These are phyloP conservation scores for Pangasius krempfi DNA, from an alignment of 2,797 vertebrate species.

Conservation along the genomic window DNA sequence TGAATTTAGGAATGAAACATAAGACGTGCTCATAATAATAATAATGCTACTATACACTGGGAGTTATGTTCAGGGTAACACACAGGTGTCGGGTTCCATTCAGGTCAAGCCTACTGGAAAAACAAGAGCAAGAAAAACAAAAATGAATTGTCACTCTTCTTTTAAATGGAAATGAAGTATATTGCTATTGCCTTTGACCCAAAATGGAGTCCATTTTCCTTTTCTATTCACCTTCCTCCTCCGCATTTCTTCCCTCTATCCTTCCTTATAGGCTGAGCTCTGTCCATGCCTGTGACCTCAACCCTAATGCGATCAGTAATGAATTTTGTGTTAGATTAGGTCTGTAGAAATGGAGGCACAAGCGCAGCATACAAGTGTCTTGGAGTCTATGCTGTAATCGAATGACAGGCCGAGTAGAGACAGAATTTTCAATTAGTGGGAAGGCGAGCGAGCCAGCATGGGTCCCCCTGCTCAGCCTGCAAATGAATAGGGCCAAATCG, in stretches of 20 bases:
- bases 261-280: slow-evolving; percentile 78
- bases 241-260: slow-evolving; percentile 31
- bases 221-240: slow-evolving; percentile 32
- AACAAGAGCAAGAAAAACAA: neutral
- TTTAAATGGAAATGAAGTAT: slow-evolving; percentile 14
- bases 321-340: slow-evolving; percentile 93
- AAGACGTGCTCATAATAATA: neutral
- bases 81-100: neutral
- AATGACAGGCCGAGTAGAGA: slow-evolving; percentile 92
- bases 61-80: neutral
- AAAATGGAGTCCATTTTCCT: neutral
- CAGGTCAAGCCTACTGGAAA: too few species aligned
- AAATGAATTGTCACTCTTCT: neutral
- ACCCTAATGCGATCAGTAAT: slow-evolving; percentile 91
- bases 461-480: slow-evolving; percentile 84
- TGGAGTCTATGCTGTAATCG: slow-evolving; percentile 88
- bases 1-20: neutral
- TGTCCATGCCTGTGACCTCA: slow-evolving; percentile 79
- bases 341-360: slow-evolving; percentile 88
- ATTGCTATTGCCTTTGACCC: neutral
- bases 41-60: neutral
- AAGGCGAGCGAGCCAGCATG: slow-evolving; percentile 79
- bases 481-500: slow-evolving; percentile 94
- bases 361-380: slow-evolving; percentile 88
- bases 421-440: slow-evolving; percentile 85